These are phyloP conservation scores for Embidobia sp. DNA, from an alignment of 2,888 invertebrate genomes.

Conservation along the genomic window DNA sequence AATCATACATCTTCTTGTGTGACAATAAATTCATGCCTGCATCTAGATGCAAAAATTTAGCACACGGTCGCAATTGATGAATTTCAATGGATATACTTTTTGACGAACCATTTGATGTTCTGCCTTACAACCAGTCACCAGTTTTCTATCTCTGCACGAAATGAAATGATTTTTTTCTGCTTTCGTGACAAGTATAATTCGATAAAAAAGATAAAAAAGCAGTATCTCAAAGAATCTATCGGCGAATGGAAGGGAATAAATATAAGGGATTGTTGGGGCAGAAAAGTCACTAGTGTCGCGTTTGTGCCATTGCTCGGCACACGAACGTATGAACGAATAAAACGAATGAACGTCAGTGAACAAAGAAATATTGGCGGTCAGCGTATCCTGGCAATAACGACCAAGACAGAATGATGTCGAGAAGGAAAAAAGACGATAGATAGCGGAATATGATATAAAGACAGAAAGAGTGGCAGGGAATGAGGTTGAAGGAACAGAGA, in stretches of 20 bases:
- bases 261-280: constrained; percentile 42
- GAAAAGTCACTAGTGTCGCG: constrained; percentile 41
- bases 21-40: too few relatives aligned
- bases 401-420: constrained; percentile 69
- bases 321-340: constrained; percentile 61
- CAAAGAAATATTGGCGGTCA: constrained; percentile 69
- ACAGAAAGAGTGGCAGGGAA: constrained; percentile 20
- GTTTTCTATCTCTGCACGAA: too few relatives aligned
- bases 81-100: too few relatives aligned
- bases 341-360: constrained; percentile 60
- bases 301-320: constrained; percentile 47
- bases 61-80: too few relatives aligned
- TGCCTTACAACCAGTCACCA: too few relatives aligned
- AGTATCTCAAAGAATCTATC: constrained; percentile 34
- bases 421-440: constrained; percentile 63
- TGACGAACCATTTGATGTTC: too few relatives aligned
- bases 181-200: constrained; percentile 45
- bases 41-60: too few relatives aligned
- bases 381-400: constrained; percentile 81
- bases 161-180: constrained; percentile 40
- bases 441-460: constrained; percentile 63
- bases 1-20: too few relatives aligned
- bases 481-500: constrained; percentile 16
- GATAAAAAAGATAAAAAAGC: constrained; percentile 42
- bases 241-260: constrained; percentile 36